Evolutionary conservation across 2,888 invertebrate genomes (phyloP).

Genomic region (Hydropsyche betteni): DNA sequence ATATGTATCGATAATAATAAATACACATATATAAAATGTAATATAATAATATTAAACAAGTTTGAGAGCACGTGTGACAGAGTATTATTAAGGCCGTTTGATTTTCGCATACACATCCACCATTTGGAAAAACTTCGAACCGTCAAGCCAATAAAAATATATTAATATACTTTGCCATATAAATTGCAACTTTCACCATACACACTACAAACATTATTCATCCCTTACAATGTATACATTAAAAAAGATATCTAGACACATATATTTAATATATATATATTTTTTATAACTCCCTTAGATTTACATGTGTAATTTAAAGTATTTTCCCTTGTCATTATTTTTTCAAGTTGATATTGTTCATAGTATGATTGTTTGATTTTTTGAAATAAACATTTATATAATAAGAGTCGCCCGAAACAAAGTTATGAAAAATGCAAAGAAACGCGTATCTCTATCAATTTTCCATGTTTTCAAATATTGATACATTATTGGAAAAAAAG

Average conservation of each 20-base stretch:
- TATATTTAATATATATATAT: conserved; percentile 41
- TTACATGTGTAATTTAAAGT: conserved; percentile 27
- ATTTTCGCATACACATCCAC: conserved; percentile 50
- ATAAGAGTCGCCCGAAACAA: conserved; percentile 27
- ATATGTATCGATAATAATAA: background rate
- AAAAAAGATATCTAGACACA: conserved; percentile 51
- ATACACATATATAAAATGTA: background rate
- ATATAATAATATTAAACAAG: too few species aligned
- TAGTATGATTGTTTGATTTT: conserved; percentile 11
- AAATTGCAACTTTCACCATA: conserved; percentile 46
- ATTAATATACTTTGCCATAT: conserved; percentile 44
- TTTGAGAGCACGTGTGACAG: conserved; percentile 17
- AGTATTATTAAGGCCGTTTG: conserved; percentile 50
- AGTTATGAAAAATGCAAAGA: conserved; percentile 1
- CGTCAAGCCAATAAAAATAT: conserved; percentile 50
- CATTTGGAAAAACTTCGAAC: conserved; percentile 37
- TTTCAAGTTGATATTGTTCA: conserved; percentile 13
- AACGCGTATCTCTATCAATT: background rate
- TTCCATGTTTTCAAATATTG: too few species aligned
- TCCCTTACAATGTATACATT: conserved; percentile 49
- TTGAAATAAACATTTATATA: background rate
- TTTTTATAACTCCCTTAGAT: conserved; percentile 17
- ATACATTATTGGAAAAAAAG: too few species aligned
- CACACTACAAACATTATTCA: conserved; percentile 43
- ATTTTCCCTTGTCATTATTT: conserved; percentile 24